Evolutionary conservation across 2,888 invertebrate species (phyloP), one percentile per base, ranked within the genome.

Genomic region (Lapara coniferarum): DNA sequence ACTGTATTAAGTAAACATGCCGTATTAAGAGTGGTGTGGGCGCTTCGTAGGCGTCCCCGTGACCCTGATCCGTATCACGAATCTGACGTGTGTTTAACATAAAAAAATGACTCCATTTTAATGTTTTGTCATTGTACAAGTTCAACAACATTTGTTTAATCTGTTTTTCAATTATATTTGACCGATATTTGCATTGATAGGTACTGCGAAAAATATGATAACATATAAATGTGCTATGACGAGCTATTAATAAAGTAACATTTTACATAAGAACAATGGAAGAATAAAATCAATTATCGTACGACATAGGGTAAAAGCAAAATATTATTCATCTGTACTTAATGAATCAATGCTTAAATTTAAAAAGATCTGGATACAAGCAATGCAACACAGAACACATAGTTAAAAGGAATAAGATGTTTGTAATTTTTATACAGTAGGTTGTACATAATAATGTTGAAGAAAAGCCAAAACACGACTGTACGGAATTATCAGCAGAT

Each of bases 1-100:
- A 30, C 30, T 6, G 57, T 37, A 30, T 14, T 76, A 79, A 84
- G 82, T 83, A 85, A 83, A 84, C 81, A 75, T 75, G 72, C 86
- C 85, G 72, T 86, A 82, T 71, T 83, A 72, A 84, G 85, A 67
- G 69, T 71, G 46, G 81, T 79, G 87, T 87, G 82, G 87, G 87
- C 80, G 85, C 81, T 75, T 74, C 71, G 86, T 85, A 82, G 84
- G 85, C 75, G 84, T 73, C 74, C 72, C 72, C 75, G 77, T 74
- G 63, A 79, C 75, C 71, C 76, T 78, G 74, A 83, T 81, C 81
- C 75, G 73, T 74, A 76, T 76, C 79, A 79, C 73, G 76, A 78
- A 76, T 68, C 70, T 74, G 75, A 72, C 71, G 69, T 66, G 70
- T 69, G 74, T 74, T 72, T 69, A 63, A 52, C 19, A 30, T 52